Evolutionary conservation across 2,888 invertebrate genomes (phyloP), one percentile per base, ranked within the genome.

Genomic region (Cordilura impudica): DNA sequence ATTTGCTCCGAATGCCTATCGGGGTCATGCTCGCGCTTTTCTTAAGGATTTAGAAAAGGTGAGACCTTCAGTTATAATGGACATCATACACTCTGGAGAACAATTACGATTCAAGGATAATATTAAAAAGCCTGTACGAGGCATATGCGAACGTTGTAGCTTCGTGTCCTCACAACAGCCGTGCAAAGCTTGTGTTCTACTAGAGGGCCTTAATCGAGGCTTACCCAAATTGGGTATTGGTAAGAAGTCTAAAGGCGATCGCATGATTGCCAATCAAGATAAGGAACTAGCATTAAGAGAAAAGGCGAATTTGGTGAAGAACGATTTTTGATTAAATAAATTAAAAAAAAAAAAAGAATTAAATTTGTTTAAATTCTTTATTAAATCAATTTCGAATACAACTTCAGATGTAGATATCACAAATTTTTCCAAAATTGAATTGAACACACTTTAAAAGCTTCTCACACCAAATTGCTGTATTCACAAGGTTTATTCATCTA

Each of bases 1-100:
- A 56, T 99, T 98, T 91, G 97, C 99, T 1, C 99, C 99, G 0
- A 98, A 99, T 91, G 98, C 99, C 0, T 98, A 98, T 89, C 92
- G 98, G 85, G 98, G 98, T 0, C 95, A 98, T 89, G 97, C 97
- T 0, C 91, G 98, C 84, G 93, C 96, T 0, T 94, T 96, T 84
- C 92, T 99, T 0, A 99, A 99, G 89, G 97, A 99, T 90, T 91
- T 99, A 86, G 99, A 99, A 89, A 96, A 96, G 90, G 94, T 98
- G 67, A 93, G 97, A 81, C 96, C 99, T 0, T 93, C 95, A 10
- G 93, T 95, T 45, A 98, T 98, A 71, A 95, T 98, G 92, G 97
- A 97, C 86, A 96, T 97, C 60, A 96, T 97, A 82, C 95, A 97
- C 89, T 97, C 97, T 83, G 97, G 97, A 63, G 98, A 98, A 91